A percentile compares a stretch with the other conserved stretches of the same genome.
Conservation (phyloP, 64 coral and sea anemone species). For the Stichodactyla helianthus region DNA sequence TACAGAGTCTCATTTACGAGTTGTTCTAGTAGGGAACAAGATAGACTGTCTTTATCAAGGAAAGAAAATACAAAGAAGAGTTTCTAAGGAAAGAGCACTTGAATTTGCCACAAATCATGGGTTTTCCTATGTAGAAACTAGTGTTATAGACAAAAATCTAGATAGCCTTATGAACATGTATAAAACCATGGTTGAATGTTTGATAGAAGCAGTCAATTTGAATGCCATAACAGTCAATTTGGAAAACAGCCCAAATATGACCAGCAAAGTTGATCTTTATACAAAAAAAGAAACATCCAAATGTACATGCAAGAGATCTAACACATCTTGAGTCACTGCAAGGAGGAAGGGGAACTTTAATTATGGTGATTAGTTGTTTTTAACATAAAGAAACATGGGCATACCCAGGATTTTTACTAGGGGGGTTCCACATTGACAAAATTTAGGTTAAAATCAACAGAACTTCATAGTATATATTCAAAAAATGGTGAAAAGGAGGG, state of each 20-base stretch:
- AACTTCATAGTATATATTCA: too few relatives aligned
- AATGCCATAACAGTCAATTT: slow-evolving; percentile 49
- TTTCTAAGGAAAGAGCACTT: slow-evolving; percentile 24
- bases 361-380: not conserved
- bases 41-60: slow-evolving; percentile 28
- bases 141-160: slow-evolving; percentile 38
- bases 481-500: too few relatives aligned
- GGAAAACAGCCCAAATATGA: not conserved
- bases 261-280: not conserved
- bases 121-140: slow-evolving; percentile 60
- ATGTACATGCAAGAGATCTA: not conserved
- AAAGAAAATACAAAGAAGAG: not conserved
- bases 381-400: too few relatives aligned
- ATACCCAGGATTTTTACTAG: too few relatives aligned
- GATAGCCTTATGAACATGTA: slow-evolving; percentile 66
- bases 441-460: too few relatives aligned
- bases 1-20: slow-evolving; percentile 23
- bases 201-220: slow-evolving; percentile 47
- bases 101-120: slow-evolving; percentile 40
- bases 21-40: slow-evolving; percentile 83
- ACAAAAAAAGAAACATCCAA: not conserved
- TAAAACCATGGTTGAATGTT: slow-evolving; percentile 38
- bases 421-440: too few relatives aligned
- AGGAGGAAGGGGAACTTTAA: not conserved
- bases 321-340: not conserved